These are phyloP conservation scores for Lamproptera curius DNA, from an alignment of 2,888 invertebrate genomes.

Conservation along the genomic window DNA sequence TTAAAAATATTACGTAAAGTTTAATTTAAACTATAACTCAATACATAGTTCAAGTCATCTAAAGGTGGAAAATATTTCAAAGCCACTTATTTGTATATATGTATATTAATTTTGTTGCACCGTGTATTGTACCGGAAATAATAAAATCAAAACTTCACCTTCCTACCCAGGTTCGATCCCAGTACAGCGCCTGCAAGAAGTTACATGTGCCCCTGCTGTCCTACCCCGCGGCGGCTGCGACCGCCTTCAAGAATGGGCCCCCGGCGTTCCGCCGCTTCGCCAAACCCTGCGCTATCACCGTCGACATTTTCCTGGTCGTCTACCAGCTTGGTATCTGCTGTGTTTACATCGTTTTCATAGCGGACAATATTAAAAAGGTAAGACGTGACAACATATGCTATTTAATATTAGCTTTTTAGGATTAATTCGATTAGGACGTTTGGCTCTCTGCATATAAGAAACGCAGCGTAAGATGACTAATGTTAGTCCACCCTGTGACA, in stretches of 20 bases:
- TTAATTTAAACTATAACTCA: too few relatives aligned
- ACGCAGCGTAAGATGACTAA: too few relatives aligned
- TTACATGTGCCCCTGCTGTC: conserved; percentile 84
- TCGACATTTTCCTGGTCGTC: conserved; percentile 84
- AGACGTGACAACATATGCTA: background rate
- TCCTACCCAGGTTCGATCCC: conserved; percentile 61
- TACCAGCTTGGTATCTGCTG: conserved; percentile 97
- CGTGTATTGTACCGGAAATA: too few relatives aligned
- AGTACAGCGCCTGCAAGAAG: conserved; percentile 79
- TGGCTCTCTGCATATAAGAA: background rate
- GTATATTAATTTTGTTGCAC: too few relatives aligned
- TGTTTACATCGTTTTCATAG: conserved; percentile 96
- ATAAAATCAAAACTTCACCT: too few relatives aligned
- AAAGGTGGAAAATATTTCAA: too few relatives aligned
- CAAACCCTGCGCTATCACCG: conserved; percentile 76
- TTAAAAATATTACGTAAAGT: too few relatives aligned
- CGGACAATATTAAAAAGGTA: conserved; percentile 87
- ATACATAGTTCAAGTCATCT: too few relatives aligned
- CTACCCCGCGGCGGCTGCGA: conserved; percentile 91
- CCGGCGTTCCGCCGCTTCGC: conserved; percentile 79
- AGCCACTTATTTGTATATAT: too few relatives aligned
- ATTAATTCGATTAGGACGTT: background rate
- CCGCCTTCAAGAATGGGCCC: conserved; percentile 88
- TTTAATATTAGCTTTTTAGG: background rate
- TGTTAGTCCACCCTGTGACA: background rate